Evolutionary conservation across 2,113 vertebrate genomes (phyloP).

Genomic region (Zosterops hypoxanthus): DNA sequence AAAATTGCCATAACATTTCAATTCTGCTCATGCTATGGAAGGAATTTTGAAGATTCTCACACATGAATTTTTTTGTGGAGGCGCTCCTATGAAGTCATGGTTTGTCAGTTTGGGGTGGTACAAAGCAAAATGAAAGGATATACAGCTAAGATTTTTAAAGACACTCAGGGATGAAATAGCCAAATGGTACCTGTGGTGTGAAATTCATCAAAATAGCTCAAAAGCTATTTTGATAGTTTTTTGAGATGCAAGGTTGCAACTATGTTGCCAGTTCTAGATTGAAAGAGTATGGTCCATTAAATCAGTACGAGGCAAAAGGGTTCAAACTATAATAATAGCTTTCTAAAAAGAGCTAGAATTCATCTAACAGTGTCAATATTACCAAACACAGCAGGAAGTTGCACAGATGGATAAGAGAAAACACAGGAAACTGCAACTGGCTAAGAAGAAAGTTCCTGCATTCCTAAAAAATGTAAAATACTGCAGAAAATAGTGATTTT

Average conservation of each 20-base stretch:
- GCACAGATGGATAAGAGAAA: neutral
- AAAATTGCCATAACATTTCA: neutral
- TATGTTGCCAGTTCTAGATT: neutral
- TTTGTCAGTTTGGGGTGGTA: neutral
- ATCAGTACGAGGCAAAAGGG: neutral
- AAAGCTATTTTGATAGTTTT: neutral
- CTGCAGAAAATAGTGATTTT: neutral
- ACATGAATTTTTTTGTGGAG: fast-evolving
- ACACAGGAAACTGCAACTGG: neutral
- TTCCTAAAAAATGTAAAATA: neutral
- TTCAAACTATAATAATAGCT: neutral
- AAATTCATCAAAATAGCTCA: neutral
- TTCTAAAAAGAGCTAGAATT: neutral
- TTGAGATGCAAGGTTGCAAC: neutral
- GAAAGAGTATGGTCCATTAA: neutral
- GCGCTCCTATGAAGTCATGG: neutral
- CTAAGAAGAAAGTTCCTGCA: neutral
- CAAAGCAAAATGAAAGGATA: neutral
- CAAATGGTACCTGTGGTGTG: neutral
- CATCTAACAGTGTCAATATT: neutral
- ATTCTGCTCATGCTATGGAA: neutral
- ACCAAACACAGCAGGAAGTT: neutral
- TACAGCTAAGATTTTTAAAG: neutral
- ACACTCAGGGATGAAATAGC: neutral
- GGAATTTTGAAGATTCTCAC: neutral